phyloP scores from a whole-genome alignment of 1,140 invertebrate species.

The Arion vulgaris region DNA sequence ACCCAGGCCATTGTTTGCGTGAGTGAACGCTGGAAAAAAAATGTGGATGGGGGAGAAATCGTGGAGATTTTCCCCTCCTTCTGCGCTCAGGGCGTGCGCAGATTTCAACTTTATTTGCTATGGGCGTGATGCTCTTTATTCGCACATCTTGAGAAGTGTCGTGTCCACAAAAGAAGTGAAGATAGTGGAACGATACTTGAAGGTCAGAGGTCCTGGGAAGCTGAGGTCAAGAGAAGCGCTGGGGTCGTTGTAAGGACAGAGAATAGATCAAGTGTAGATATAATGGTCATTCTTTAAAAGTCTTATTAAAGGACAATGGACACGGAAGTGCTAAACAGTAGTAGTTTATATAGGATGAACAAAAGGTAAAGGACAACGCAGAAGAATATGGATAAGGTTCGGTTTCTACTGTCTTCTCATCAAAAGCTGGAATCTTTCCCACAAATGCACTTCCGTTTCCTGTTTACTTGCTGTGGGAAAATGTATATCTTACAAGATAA shows the following conservation, averaged over 20 bases:
- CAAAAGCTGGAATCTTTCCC: background rate
- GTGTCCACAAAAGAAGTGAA: background rate
- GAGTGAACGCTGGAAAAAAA: background rate
- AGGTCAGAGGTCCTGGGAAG: conserved; percentile 26
- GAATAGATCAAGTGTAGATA: conserved; percentile 22
- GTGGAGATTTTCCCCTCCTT: background rate
- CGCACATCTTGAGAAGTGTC: conserved; percentile 20
- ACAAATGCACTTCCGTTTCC: conserved; percentile 15
- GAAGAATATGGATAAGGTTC: background rate
- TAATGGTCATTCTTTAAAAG: background rate
- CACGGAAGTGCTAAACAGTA: background rate
- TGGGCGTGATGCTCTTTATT: conserved; percentile 12
- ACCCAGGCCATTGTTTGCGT: conserved; percentile 7
- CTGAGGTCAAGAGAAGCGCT: conserved; percentile 10
- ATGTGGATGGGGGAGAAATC: background rate
- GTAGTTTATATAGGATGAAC: background rate
- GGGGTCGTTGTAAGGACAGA: conserved; percentile 2
- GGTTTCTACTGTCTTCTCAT: background rate
- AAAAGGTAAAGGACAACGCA: background rate
- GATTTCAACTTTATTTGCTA: conserved; percentile 19
- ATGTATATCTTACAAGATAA: no score
- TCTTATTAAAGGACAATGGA: conserved; percentile 14
- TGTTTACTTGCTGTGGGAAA: background rate
- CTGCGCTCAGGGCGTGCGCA: background rate
- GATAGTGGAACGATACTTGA: conserved; percentile 6